Evolutionary conservation across 2,888 invertebrate genomes (phyloP).

Genomic region (Cataglyphis altisquamis): DNA sequence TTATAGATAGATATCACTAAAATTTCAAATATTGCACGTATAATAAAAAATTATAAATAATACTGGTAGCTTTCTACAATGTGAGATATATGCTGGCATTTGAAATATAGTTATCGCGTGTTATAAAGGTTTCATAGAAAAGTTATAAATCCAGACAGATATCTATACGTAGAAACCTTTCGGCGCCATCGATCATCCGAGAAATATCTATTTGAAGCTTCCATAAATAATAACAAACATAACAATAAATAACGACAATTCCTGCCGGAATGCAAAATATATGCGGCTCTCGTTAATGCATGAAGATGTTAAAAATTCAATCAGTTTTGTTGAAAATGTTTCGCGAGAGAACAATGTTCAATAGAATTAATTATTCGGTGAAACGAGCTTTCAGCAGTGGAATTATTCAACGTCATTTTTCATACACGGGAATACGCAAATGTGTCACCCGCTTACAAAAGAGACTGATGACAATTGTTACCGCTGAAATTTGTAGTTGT

Average conservation of each 20-base stretch:
- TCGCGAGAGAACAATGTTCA: slow-evolving; percentile 44
- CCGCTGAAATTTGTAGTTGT: slow-evolving; percentile 11
- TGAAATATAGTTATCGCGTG: slow-evolving; percentile 53
- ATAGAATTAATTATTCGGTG: slow-evolving; percentile 48
- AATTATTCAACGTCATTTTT: slow-evolving; percentile 52
- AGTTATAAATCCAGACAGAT: slow-evolving; percentile 47
- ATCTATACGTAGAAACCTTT: slow-evolving; percentile 20
- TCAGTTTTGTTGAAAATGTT: slow-evolving; percentile 47
- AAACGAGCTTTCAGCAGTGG: slow-evolving; percentile 40
- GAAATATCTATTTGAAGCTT: slow-evolving; percentile 49
- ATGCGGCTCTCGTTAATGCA: slow-evolving; percentile 40
- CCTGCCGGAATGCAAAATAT: slow-evolving; percentile 26
- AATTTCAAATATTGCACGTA: slow-evolving; percentile 26
- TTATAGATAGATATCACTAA: neutral
- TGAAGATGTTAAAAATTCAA: slow-evolving; percentile 51
- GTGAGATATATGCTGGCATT: slow-evolving; percentile 22
- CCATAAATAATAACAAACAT: slow-evolving; percentile 52
- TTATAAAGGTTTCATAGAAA: slow-evolving; percentile 45
- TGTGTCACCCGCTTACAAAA: slow-evolving; percentile 20
- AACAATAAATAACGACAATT: slow-evolving; percentile 48
- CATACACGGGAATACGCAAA: slow-evolving; percentile 20
- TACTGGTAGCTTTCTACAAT: slow-evolving; percentile 1
- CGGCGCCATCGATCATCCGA: slow-evolving; percentile 49
- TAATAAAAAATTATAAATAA: slow-evolving; percentile 47
- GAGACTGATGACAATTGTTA: slow-evolving; percentile 49